Evolutionary conservation across 2,888 invertebrate species (phyloP).

Genomic region (Drosophila helvetica): DNA sequence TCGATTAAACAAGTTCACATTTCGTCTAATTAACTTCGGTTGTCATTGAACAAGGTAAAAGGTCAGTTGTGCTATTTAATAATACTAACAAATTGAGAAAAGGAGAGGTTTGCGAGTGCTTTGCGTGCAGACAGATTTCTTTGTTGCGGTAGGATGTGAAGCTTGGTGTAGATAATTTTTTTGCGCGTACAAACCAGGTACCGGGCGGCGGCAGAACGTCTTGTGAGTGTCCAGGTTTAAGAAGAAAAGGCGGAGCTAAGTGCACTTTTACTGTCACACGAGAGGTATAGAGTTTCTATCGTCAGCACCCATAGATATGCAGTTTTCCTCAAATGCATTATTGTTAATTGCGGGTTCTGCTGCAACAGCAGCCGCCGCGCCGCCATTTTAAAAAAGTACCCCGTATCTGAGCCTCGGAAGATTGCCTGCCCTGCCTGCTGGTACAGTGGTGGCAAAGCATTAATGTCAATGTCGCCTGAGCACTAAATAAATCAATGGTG

Average conservation of each 20-base stretch:
- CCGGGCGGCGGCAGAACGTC: slow-evolving; percentile 37
- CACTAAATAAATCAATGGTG: background rate
- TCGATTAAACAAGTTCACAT: background rate
- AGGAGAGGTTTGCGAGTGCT: background rate
- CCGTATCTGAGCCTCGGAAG: slow-evolving; percentile 67
- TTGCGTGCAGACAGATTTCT: slow-evolving; percentile 4
- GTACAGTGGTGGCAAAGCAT: slow-evolving; percentile 69
- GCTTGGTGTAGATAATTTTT: slow-evolving; percentile 47
- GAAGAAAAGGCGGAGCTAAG: background rate
- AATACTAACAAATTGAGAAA: background rate
- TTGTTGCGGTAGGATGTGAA: slow-evolving; percentile 70
- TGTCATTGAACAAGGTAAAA: background rate
- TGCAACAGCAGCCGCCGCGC: slow-evolving; percentile 57
- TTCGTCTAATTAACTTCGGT: background rate
- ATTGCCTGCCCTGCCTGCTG: slow-evolving; percentile 36
- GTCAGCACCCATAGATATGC: background rate
- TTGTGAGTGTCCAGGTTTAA: slow-evolving; percentile 7
- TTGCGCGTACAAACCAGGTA: slow-evolving; percentile 37
- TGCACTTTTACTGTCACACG: background rate
- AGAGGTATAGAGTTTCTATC: background rate
- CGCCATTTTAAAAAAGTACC: slow-evolving; percentile 73
- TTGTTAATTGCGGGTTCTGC: slow-evolving; percentile 47
- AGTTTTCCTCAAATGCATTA: slow-evolving; percentile 22
- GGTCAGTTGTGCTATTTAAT: background rate
- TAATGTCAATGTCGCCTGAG: background rate